These are phyloP conservation scores for Archips crataeganus DNA, from an alignment of 2,888 invertebrate genomes.

Conservation along the genomic window DNA sequence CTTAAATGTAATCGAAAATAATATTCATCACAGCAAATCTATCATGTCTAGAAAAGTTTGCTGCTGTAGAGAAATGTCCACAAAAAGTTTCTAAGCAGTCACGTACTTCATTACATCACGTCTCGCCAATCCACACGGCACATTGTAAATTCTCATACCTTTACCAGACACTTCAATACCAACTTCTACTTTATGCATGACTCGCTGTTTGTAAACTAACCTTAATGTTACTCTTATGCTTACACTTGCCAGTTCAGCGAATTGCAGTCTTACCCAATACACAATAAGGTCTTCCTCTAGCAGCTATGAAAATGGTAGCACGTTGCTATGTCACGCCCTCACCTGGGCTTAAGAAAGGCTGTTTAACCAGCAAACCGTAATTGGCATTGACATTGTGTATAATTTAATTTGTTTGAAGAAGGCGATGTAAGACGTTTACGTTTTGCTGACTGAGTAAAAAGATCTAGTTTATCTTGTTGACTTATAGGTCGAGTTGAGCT, in stretches of 20 bases:
- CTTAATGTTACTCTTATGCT: slow-evolving; percentile 9
- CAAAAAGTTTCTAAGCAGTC: slow-evolving; percentile 5
- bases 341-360: slow-evolving; percentile 29
- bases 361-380: slow-evolving; percentile 32
- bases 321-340: slow-evolving; percentile 14
- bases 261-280: slow-evolving; percentile 4
- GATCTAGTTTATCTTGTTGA: slow-evolving; percentile 30
- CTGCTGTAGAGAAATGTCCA: neutral
- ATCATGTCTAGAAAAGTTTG: neutral
- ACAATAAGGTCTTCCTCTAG: slow-evolving; percentile 1
- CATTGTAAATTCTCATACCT: slow-evolving; percentile 10
- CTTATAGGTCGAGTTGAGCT: slow-evolving; percentile 6
- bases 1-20: neutral
- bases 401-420: slow-evolving; percentile 42
- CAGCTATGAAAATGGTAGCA: neutral
- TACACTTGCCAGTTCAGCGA: neutral
- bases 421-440: slow-evolving; percentile 23
- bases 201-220: slow-evolving; percentile 4
- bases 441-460: slow-evolving; percentile 29
- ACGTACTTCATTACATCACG: slow-evolving; percentile 22
- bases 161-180: slow-evolving; percentile 3
- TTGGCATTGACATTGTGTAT: slow-evolving; percentile 42
- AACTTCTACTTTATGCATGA: slow-evolving; percentile 7
- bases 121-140: slow-evolving; percentile 10
- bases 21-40: neutral